Evolutionary conservation across 2,888 invertebrate genomes (phyloP).

Genomic region (Vannuccia rotundouncinata): DNA sequence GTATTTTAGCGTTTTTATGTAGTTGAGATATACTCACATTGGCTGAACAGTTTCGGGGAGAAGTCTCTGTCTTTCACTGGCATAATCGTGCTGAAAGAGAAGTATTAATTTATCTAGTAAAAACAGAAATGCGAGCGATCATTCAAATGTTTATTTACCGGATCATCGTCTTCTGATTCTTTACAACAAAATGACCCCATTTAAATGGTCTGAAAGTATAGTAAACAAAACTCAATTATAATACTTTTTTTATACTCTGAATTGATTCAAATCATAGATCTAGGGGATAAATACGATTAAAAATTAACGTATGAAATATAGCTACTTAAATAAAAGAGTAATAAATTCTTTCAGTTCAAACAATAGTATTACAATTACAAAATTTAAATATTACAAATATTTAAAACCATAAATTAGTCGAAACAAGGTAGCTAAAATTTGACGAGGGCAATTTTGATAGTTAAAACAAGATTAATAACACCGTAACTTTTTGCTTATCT

Average conservation of each 20-base stretch:
- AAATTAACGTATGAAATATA: too few relatives aligned
- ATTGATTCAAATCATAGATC: too few relatives aligned
- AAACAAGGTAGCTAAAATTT: too few relatives aligned
- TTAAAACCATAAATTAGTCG: too few relatives aligned
- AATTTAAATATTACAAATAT: too few relatives aligned
- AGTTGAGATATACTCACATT: background rate
- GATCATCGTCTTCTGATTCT: background rate
- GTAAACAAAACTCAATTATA: background rate
- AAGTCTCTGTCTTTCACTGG: conserved; percentile 12
- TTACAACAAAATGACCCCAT: conserved; percentile 8
- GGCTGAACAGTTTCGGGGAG: background rate
- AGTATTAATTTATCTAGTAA: background rate
- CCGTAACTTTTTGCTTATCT: too few relatives aligned
- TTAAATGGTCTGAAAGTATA: background rate
- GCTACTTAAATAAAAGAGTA: too few relatives aligned
- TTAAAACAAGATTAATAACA: too few relatives aligned
- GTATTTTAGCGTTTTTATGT: background rate
- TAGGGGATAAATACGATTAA: too few relatives aligned
- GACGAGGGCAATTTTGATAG: too few relatives aligned
- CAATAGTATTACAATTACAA: too few relatives aligned
- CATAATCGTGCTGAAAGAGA: background rate
- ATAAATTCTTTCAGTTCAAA: too few relatives aligned
- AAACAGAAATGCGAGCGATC: background rate
- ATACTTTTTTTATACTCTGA: background rate
- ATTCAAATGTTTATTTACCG: background rate